Conservation (phyloP, 2,797 vertebrate genomes). For the Bradypus variegatus region DNA sequence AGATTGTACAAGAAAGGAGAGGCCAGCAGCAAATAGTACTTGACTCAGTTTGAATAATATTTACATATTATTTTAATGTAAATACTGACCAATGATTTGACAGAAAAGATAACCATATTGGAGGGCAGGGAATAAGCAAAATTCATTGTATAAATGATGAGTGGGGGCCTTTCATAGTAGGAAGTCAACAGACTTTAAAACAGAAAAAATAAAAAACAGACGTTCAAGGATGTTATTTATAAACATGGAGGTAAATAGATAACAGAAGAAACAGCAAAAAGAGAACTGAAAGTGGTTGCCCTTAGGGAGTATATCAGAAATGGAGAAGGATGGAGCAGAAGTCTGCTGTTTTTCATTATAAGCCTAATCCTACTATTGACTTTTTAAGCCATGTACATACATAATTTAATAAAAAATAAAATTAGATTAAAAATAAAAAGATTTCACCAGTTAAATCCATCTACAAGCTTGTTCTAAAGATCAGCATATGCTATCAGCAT, state of each 20-base stretch:
- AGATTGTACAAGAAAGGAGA: slow-evolving; percentile 2
- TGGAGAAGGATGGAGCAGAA: not conserved
- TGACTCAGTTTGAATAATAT: slow-evolving; percentile 34
- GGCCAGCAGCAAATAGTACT: not conserved
- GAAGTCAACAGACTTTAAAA: not conserved
- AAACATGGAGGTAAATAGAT: not conserved
- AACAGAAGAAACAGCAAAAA: not conserved
- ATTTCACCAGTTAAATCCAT: not conserved
- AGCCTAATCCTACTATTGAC: not conserved
- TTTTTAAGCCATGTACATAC: not conserved
- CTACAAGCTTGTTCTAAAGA: not conserved
- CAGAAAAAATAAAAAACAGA: not conserved
- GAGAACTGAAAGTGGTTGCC: not conserved
- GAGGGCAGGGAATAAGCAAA: not conserved
- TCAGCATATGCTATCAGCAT: not conserved
- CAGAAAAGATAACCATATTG: not conserved
- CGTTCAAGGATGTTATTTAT: not conserved
- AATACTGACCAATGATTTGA: not conserved
- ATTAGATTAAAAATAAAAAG: slow-evolving; percentile 23
- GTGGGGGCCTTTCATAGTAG: not conserved
- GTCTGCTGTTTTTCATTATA: not conserved
- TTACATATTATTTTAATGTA: not conserved
- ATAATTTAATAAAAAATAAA: slow-evolving; percentile 1
- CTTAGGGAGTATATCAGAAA: not conserved
- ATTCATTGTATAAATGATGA: fast-evolving